Conservation (phyloP, 2,888 invertebrate species). For the Rhingia rostrata region DNA sequence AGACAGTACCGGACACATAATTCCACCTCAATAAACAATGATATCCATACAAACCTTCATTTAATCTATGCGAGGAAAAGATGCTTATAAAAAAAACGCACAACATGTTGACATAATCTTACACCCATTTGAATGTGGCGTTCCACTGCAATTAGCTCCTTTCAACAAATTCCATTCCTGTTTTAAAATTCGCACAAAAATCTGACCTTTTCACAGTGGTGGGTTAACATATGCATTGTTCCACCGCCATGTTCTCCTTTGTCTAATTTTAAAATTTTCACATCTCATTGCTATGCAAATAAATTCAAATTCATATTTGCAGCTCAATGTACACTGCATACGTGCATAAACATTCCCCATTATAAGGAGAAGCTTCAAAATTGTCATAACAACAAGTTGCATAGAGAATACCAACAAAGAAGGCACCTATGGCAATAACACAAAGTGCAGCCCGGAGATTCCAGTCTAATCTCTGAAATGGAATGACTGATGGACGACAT, state of each 20-base stretch:
- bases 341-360: no score
- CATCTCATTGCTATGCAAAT: background rate
- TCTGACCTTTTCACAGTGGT: no score
- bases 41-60: no score
- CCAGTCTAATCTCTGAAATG: background rate
- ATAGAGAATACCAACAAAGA: background rate
- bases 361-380: background rate
- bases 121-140: no score
- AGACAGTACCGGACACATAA: no score
- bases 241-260: background rate
- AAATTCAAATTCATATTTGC: background rate
- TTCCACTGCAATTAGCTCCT: no score
- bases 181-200: no score
- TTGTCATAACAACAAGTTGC: slow-evolving; percentile 17
- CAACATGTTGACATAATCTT: no score
- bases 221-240: background rate
- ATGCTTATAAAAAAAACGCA: no score
- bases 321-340: background rate
- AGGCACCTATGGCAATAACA: background rate
- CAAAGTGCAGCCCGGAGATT: background rate
- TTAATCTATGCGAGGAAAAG: no score
- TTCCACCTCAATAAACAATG: no score
- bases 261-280: background rate
- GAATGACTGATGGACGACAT: background rate
- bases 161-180: no score